phyloP scores from a whole-genome alignment of 2,888 invertebrate species.

The Byasa hedistus region DNA sequence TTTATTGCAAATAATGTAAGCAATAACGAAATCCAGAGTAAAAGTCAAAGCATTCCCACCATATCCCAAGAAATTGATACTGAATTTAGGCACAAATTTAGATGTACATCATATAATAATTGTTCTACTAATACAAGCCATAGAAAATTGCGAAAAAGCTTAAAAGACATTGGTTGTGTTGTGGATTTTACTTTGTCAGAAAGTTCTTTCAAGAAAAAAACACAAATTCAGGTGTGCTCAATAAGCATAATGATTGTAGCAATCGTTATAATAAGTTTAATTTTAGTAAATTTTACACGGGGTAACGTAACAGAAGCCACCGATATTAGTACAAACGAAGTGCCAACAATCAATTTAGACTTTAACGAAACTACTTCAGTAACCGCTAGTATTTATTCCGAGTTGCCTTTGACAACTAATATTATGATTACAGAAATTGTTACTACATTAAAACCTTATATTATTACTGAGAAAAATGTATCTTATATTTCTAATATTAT shows the following conservation, averaged over 20 bases:
- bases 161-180: constrained; percentile 72
- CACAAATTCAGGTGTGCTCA: constrained; percentile 77
- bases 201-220: constrained; percentile 69
- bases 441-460: constrained; percentile 44
- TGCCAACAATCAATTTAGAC: constrained; percentile 65
- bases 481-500: constrained; percentile 53
- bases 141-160: constrained; percentile 68
- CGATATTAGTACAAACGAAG: constrained; percentile 67
- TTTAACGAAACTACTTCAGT: constrained; percentile 58
- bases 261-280: constrained; percentile 73
- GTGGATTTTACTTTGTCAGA: constrained; percentile 69
- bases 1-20: constrained; percentile 34
- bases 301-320: constrained; percentile 61
- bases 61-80: constrained; percentile 70
- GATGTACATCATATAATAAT: constrained; percentile 55
- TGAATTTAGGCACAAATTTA: constrained; percentile 64
- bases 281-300: constrained; percentile 74
- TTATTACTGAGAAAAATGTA: constrained; percentile 45
- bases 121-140: constrained; percentile 50
- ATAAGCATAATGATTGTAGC: constrained; percentile 77
- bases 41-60: constrained; percentile 62
- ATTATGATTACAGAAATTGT: constrained; percentile 41
- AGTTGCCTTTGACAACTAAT: constrained; percentile 41
- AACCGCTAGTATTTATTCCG: constrained; percentile 50
- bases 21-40: constrained; percentile 25